phyloP scores from a whole-genome alignment of 1,140 invertebrate species.

The Eurosta solidaginis region DNA sequence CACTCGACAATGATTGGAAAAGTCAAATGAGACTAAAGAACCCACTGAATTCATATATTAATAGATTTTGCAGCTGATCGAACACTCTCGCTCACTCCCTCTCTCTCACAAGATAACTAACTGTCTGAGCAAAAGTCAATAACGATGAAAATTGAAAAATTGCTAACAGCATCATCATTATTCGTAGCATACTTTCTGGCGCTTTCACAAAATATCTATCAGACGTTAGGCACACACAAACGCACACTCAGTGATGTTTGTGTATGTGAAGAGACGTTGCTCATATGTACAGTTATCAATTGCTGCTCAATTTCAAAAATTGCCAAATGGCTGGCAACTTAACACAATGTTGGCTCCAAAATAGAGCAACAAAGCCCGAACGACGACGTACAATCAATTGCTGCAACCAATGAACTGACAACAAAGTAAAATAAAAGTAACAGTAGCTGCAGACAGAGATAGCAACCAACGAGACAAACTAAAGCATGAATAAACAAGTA shows the following conservation, averaged over 20 bases:
- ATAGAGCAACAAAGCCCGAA: too few relatives aligned
- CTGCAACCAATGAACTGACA: neutral
- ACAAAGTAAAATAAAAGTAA: neutral
- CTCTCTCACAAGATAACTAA: neutral
- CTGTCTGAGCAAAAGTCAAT: neutral
- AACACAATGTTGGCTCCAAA: constrained; percentile 20
- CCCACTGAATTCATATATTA: too few relatives aligned
- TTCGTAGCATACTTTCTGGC: neutral
- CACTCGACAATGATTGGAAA: neutral
- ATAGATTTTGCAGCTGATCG: too few relatives aligned
- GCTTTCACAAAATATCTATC: too few relatives aligned
- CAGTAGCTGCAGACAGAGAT: neutral
- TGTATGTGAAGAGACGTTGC: neutral
- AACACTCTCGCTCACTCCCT: neutral
- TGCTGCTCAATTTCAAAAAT: constrained; percentile 22
- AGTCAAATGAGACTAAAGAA: too few relatives aligned
- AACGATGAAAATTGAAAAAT: neutral
- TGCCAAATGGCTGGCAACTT: constrained; percentile 24
- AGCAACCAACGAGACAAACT: neutral
- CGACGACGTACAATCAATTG: neutral
- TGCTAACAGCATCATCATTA: neutral
- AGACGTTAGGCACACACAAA: neutral
- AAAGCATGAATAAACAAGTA: too few relatives aligned
- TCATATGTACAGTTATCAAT: neutral
- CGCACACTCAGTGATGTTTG: neutral